A percentile compares a stretch with the other conserved stretches of the same genome.
These are phyloP conservation scores for Lagocephalus sceleratus DNA, from an alignment of 2,797 vertebrate genomes.

Conservation along the genomic window DNA sequence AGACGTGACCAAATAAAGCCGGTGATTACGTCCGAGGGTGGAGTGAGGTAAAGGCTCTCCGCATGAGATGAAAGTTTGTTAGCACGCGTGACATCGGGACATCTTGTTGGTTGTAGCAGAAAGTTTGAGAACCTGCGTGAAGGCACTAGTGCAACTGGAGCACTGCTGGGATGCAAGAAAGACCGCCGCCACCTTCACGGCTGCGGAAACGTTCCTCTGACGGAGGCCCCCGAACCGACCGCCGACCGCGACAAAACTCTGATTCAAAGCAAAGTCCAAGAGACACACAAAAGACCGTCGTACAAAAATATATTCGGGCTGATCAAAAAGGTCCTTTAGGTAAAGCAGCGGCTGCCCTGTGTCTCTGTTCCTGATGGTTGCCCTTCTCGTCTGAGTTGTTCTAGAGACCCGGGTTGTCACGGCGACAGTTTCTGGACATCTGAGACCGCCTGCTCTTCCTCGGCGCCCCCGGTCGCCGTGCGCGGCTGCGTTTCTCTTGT, in stretches of 20 bases:
- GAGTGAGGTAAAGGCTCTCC: slow-evolving; percentile 53
- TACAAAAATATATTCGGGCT: slow-evolving; percentile 65
- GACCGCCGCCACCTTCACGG: slow-evolving; percentile 42
- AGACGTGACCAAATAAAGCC: slow-evolving; percentile 37
- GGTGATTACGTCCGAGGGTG: slow-evolving; percentile 20
- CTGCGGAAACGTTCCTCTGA: slow-evolving; percentile 78
- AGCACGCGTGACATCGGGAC: slow-evolving; percentile 33
- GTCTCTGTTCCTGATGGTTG: background rate
- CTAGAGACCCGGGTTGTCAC: slow-evolving; percentile 35
- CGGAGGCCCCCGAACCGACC: slow-evolving; percentile 81
- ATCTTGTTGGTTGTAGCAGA: slow-evolving; percentile 13
- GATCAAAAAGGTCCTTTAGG: background rate
- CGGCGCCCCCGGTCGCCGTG: slow-evolving; percentile 68
- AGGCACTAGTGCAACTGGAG: slow-evolving; percentile 87
- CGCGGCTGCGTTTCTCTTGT: slow-evolving; percentile 80
- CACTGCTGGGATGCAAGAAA: slow-evolving; percentile 50
- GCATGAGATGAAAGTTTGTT: slow-evolving; percentile 33
- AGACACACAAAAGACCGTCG: too few species aligned
- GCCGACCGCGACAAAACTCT: background rate
- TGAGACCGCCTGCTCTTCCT: slow-evolving; percentile 71
- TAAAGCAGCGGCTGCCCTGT: background rate
- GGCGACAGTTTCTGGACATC: slow-evolving; percentile 75
- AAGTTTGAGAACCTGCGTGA: slow-evolving; percentile 62
- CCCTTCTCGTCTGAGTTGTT: background rate
- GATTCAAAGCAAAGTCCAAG: slow-evolving; percentile 42